Conservation (phyloP, 2,797 vertebrate species). For the Danio kyathit region DNA sequence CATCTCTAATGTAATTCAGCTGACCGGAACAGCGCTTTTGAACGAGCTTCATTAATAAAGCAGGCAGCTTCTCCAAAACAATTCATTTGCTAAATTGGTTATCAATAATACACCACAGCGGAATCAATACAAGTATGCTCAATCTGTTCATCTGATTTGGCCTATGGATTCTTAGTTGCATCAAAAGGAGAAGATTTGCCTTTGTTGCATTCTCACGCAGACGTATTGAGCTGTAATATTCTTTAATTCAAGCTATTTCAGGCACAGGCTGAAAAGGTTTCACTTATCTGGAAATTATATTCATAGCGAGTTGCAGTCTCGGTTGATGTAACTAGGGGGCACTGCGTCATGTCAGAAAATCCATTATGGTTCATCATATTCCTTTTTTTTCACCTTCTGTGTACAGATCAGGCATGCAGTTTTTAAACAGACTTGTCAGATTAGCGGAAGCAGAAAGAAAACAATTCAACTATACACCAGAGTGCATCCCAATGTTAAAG, state of each 20-base stretch:
- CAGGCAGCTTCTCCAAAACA: slow-evolving; percentile 20
- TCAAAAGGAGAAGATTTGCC: slow-evolving; percentile 1
- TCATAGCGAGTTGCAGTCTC: slow-evolving; percentile 34
- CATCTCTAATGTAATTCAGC: slow-evolving; percentile 21
- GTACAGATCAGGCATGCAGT: slow-evolving; percentile 30
- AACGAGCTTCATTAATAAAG: slow-evolving; percentile 43
- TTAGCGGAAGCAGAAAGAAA: slow-evolving; percentile 12
- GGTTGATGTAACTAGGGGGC: slow-evolving; percentile 57
- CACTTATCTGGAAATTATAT: slow-evolving; percentile 10
- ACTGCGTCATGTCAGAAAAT: slow-evolving; percentile 53
- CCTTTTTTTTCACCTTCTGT: slow-evolving; percentile 8
- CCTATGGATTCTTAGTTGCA: slow-evolving; percentile 10
- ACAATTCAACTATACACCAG: slow-evolving; percentile 14
- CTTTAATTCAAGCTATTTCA: slow-evolving; percentile 25
- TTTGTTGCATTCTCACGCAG: not conserved
- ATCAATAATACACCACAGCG: slow-evolving; percentile 36
- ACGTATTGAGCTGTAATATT: not conserved
- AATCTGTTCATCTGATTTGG: slow-evolving; percentile 18
- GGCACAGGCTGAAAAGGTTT: slow-evolving; percentile 36
- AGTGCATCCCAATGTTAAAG: slow-evolving; percentile 41
- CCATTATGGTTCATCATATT: slow-evolving; percentile 6
- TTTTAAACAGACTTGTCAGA: slow-evolving; percentile 24
- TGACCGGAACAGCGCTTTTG: slow-evolving; percentile 13
- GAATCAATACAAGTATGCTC: slow-evolving; percentile 25
- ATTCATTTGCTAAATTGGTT: slow-evolving; percentile 45